Percentiles rank a stretch among this genome's conserved stretches.
phyloP scores from a whole-genome alignment of 2,888 invertebrate genomes.

The Melikaiella ostensackeni region DNA sequence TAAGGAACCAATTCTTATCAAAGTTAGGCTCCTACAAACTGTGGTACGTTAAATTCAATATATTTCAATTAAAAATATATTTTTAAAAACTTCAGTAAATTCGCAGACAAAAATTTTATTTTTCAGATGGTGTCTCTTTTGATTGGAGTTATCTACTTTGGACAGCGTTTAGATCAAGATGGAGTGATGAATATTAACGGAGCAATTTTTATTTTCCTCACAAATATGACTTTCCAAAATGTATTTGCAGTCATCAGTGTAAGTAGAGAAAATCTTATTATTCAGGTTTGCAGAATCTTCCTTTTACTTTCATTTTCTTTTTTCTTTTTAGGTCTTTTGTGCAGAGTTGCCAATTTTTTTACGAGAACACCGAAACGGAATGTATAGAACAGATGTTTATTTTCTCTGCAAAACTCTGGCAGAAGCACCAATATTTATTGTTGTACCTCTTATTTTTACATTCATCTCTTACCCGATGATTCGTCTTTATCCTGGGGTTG shows the following conservation, averaged over 20 bases:
- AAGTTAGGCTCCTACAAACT: slow-evolving; percentile 92
- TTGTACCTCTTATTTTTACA: slow-evolving; percentile 90
- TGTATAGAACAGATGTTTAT: slow-evolving; percentile 94
- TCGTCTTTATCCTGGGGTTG: slow-evolving; percentile 85
- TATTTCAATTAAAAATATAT: not conserved
- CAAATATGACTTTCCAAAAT: slow-evolving; percentile 96
- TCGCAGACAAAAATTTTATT: slow-evolving; percentile 33
- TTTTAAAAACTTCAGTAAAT: not conserved
- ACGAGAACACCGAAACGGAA: slow-evolving; percentile 91
- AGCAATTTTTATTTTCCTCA: slow-evolving; percentile 92
- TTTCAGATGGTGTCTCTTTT: slow-evolving; percentile 91
- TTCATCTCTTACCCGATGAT: slow-evolving; percentile 93
- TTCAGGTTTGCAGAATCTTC: not conserved
- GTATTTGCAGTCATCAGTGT: slow-evolving; percentile 97
- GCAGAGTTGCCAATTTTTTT: slow-evolving; percentile 93
- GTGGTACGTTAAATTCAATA: slow-evolving; percentile 80
- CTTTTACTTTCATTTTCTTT: slow-evolving; percentile 20
- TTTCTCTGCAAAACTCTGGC: slow-evolving; percentile 94
- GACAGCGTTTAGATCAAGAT: slow-evolving; percentile 88
- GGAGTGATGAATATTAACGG: slow-evolving; percentile 97
- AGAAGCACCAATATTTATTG: slow-evolving; percentile 91
- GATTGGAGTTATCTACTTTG: slow-evolving; percentile 92
- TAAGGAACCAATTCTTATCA: slow-evolving; percentile 93
- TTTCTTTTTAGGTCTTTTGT: slow-evolving; percentile 86
- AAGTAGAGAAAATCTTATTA: slow-evolving; percentile 72